These are phyloP conservation scores for Gymnodraco acuticeps DNA, from an alignment of 2,797 vertebrate genomes.

Conservation along the genomic window DNA sequence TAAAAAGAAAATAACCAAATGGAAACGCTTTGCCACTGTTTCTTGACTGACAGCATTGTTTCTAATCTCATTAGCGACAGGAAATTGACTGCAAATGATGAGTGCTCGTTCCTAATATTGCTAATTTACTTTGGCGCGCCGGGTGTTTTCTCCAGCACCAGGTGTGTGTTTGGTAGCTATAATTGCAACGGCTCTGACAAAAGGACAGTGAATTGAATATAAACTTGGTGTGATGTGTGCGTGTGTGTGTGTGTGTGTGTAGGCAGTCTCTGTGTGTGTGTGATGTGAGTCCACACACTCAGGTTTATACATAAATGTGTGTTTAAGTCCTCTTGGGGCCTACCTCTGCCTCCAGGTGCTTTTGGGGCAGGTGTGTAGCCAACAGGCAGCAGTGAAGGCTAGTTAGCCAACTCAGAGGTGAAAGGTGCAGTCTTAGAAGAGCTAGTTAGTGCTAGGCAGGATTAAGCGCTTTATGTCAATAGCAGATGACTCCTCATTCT, in stretches of 20 bases:
- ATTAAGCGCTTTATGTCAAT: conserved; percentile 75
- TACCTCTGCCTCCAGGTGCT: conserved; percentile 79
- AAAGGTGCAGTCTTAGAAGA: conserved; percentile 75
- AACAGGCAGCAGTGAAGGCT: conserved; percentile 80
- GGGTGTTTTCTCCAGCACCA: conserved; percentile 60
- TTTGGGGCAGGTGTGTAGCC: conserved; percentile 85
- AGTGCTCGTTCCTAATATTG: conserved; percentile 81
- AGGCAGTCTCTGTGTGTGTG: not conserved
- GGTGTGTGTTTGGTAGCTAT: conserved; percentile 70
- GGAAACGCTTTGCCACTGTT: conserved; percentile 72
- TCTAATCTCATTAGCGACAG: conserved; percentile 83
- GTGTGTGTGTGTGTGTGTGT: conserved; percentile 3
- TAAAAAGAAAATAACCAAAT: conserved; percentile 71
- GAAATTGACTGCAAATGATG: conserved; percentile 86
- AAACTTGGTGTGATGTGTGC: conserved; percentile 11
- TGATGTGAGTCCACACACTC: not conserved
- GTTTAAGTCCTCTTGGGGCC: conserved; percentile 69
- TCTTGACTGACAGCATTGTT: conserved; percentile 85
- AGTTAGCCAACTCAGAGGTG: conserved; percentile 79
- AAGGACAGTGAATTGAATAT: conserved; percentile 72
- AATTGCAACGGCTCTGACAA: conserved; percentile 76
- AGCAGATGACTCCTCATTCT: conserved; percentile 69
- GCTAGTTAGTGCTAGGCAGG: conserved; percentile 73
- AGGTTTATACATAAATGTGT: not conserved
- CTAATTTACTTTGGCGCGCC: conserved; percentile 71